Conservation (phyloP, 2,797 vertebrate genomes). For the Centroberyx gerrardi region DNA sequence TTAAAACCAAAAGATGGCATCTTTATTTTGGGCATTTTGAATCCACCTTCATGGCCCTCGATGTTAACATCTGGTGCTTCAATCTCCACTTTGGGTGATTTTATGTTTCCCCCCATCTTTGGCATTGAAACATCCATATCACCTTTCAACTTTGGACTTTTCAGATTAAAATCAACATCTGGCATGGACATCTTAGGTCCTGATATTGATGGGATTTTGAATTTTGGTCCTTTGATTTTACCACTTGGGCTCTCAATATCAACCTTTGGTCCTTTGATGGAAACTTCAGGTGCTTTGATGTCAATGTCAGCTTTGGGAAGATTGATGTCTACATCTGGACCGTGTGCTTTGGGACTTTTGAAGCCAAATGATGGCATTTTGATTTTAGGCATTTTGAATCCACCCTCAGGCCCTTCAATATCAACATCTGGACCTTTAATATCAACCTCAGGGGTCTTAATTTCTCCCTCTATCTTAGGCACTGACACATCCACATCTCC, state of each 20-base stretch:
- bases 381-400: slow-evolving; percentile 11
- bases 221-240: slow-evolving; percentile 81
- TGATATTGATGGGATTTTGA: slow-evolving; percentile 73
- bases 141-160: slow-evolving; percentile 72
- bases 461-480: slow-evolving; percentile 4
- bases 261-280: slow-evolving; percentile 37
- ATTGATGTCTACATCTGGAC: not conserved
- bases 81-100: slow-evolving; percentile 84
- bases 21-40: slow-evolving; percentile 35
- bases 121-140: slow-evolving; percentile 57
- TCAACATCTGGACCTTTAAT: slow-evolving; percentile 46
- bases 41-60: slow-evolving; percentile 21
- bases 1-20: slow-evolving; percentile 20
- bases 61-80: slow-evolving; percentile 50
- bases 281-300: slow-evolving; percentile 48
- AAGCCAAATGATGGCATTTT: not conserved
- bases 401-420: slow-evolving; percentile 4
- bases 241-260: slow-evolving; percentile 46
- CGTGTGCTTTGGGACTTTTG: not conserved
- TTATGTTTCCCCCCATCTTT: slow-evolving; percentile 74
- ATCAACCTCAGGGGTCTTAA: slow-evolving; percentile 33
- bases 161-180: slow-evolving; percentile 37
- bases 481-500: slow-evolving; percentile 12
- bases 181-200: slow-evolving; percentile 37
- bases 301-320: not conserved